A percentile compares a stretch with the other conserved stretches of the same genome.
phyloP scores from a whole-genome alignment of 2,113 vertebrate species.

The Eubucco bourcierii region DNA sequence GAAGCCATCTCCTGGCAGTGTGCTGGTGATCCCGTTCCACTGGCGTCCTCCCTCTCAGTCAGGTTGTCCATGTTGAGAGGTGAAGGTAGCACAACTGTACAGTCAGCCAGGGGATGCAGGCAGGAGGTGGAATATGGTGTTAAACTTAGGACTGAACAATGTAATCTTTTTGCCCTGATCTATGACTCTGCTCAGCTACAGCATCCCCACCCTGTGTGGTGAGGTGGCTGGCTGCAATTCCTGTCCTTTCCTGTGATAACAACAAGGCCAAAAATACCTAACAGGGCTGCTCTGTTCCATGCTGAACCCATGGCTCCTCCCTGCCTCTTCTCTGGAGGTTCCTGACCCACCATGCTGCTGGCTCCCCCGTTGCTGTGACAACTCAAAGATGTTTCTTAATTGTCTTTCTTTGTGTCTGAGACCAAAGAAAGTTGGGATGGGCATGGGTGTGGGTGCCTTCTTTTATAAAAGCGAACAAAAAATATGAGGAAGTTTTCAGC shows the following conservation, averaged over 20 bases:
- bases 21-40: accelerated
- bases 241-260: accelerated
- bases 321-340: neutral
- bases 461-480: neutral
- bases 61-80: accelerated
- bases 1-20: accelerated
- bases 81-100: neutral
- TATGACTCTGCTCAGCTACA: neutral
- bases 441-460: neutral
- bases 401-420: neutral
- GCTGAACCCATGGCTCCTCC: neutral
- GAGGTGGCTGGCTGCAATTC: neutral
- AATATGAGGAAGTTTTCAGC: neutral
- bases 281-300: neutral
- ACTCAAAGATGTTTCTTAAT: neutral
- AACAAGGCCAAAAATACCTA: neutral
- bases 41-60: neutral
- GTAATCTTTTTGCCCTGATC: neutral
- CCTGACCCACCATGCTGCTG: accelerated
- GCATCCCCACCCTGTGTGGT: neutral
- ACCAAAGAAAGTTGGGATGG: neutral
- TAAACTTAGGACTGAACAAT: neutral
- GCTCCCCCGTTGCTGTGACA: neutral
- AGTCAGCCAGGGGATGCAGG: neutral
- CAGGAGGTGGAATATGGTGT: neutral